Percentiles rank a stretch among this genome's conserved stretches.
Evolutionary conservation across 2,797 vertebrate species (phyloP).

Genomic region (Myripristis jacobus): DNA sequence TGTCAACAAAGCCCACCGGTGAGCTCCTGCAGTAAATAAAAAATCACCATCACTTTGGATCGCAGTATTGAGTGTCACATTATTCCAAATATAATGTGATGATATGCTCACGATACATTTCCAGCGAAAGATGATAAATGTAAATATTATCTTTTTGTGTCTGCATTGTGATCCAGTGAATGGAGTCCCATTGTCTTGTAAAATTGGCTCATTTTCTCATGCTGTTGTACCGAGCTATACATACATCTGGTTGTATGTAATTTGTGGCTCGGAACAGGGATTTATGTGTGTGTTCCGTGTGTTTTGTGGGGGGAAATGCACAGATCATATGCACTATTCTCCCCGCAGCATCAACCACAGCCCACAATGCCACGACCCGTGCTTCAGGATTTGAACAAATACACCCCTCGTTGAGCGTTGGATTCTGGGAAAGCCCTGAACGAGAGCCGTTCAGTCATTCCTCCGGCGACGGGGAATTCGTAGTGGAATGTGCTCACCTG

Average conservation of each 20-base stretch:
- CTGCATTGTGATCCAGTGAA: not conserved
- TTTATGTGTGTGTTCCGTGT: not conserved
- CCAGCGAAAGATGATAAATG: too few species aligned
- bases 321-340: not conserved
- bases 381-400: not conserved
- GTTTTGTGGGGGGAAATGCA: not conserved
- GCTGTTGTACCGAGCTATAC: not conserved
- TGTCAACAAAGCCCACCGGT: too few species aligned
- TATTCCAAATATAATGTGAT: too few species aligned
- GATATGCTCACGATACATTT: too few species aligned
- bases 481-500: slow-evolving; percentile 61
- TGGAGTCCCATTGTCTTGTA: not conserved
- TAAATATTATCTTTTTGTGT: too few species aligned
- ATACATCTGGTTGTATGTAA: not conserved
- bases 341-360: too few species aligned
- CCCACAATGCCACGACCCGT: not conserved
- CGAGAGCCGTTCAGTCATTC: slow-evolving; percentile 31
- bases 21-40: too few species aligned
- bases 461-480: slow-evolving; percentile 30
- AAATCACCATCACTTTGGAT: too few species aligned
- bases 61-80: too few species aligned
- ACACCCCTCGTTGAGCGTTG: not conserved
- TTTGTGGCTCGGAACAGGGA: not conserved
- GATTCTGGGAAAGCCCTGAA: slow-evolving; percentile 13
- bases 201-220: not conserved